A percentile compares a stretch with the other conserved stretches of the same genome.
phyloP scores from a whole-genome alignment of 2,888 invertebrate species.

The Anthrax anthrax region DNA sequence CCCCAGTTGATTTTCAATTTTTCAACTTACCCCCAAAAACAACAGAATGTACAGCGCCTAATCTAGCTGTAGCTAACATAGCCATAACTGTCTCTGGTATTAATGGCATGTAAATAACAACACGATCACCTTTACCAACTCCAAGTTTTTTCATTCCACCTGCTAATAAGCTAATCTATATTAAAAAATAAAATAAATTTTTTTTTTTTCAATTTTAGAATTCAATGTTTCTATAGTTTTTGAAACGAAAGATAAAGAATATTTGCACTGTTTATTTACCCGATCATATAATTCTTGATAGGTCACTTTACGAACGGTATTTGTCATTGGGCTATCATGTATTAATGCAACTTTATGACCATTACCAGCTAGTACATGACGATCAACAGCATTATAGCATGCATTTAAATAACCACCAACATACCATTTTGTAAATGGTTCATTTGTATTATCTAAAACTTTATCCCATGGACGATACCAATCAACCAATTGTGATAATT shows the following conservation, averaged over 20 bases:
- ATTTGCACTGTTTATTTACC: conserved; percentile 33
- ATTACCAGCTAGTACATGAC: conserved; percentile 67
- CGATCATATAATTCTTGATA: conserved; percentile 68
- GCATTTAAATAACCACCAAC: conserved; percentile 79
- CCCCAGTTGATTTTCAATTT: too few species aligned
- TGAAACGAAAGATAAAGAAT: background rate
- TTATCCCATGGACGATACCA: conserved; percentile 78
- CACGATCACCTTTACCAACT: conserved; percentile 66
- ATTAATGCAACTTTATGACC: conserved; percentile 71
- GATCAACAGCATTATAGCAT: conserved; percentile 83
- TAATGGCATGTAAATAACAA: conserved; percentile 89
- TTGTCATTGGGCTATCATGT: conserved; percentile 80
- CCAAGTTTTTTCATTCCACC: conserved; percentile 65
- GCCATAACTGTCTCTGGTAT: conserved; percentile 81
- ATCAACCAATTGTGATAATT: conserved; percentile 53
- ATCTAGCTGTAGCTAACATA: conserved; percentile 73
- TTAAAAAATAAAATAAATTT: background rate
- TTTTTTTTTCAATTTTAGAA: too few species aligned
- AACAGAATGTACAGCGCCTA: conserved; percentile 87
- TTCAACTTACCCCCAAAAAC: conserved; percentile 71
- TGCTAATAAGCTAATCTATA: conserved; percentile 45
- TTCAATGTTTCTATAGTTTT: background rate
- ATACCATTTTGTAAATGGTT: conserved; percentile 85
- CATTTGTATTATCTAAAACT: conserved; percentile 68
- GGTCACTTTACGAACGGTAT: conserved; percentile 58